Base-by-base conservation (phyloP, 1,140 invertebrate genomes). In the Pogonomyrmex californicus region DNA sequence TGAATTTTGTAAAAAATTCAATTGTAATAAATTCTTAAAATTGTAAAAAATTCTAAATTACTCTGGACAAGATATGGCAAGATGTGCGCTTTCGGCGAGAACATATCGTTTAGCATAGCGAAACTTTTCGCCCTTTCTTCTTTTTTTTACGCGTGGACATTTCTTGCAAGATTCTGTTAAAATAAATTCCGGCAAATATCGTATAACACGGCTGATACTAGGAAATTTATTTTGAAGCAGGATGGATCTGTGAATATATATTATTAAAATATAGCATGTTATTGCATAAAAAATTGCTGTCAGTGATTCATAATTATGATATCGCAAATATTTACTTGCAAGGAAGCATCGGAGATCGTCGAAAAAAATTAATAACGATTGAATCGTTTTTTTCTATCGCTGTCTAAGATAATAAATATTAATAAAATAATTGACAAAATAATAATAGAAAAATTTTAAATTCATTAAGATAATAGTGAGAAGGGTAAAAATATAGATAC, bases 31-130 rank as follows among this genome's bases (percentile, higher is more conserved):
- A 23, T 23, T 23, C 23, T 23, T 23, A 23, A 23, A 23, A 23
- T 23, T 23, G 23, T 23, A 23, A 23, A 23, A 23, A 23, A 23
- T 23, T 38, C 36, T 38, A 33, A 66, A 51, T 93, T 94, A 95
- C 94, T 96, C 96, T 4, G 96, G 96, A 90, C 96, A 97, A 47
- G 93, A 76, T 71, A 96, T 88, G 3, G 94, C 94, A 30, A 96
- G 91, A 91, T 96, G 95, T 33, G 95, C 94, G 78, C 95, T 95
- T 91, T 96, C 95, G 4, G 91, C 88, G 49, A 96, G 81, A 47
- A 96, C 94, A 66, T 95, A 95, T 82, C 93, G 94, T 88, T 93
- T 96, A 77, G 93, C 93, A 51, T 96, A 96, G 87, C 95, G 96
- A 81, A 95, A 96, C 70, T 91, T 87, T 63, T 92, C 41, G 30